Evolutionary conservation across 1,140 invertebrate genomes (phyloP), one percentile per base, ranked within the genome.

Genomic region (Hyles vespertilio): DNA sequence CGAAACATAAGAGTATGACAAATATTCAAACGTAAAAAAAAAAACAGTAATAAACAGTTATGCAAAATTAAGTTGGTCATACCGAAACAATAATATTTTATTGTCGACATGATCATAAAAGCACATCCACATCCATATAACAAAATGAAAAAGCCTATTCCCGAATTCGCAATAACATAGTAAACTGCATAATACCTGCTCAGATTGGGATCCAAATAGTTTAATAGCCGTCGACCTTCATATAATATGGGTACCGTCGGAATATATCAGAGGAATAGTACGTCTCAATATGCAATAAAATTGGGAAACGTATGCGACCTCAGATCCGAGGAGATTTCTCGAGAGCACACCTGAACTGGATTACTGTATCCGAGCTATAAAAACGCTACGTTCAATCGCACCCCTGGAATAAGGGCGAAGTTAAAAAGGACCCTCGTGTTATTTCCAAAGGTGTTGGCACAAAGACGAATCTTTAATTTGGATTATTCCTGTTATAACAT

Each of bases 241-340:
- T 76, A 72, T 80, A 76, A 79, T 71, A 74, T 70, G 60, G 69
- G 66, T 59, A 60, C 59, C 55, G 58, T 49, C 44, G 61, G 63
- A 77, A 83, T 83, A 83, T 79, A 83, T 84, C 79, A 79, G 63
- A 79, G 56, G 74, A 77, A 79, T 75, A 83, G 66, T 87, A 83
- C 72, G 80, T 82, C 81, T 87, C 84, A 87, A 87, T 85, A 85
- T 83, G 79, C 75, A 84, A 87, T 86, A 87, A 84, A 84, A 84
- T 72, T 61, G 69, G 77, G 59, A 69, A 81, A 80, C 72, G 79
- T 83, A 84, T 77, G 77, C 76, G 82, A 85, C 79, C 81, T 83
- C 77, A 81, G 71, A 79, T 81, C 63, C 65, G 65, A 57, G 65
- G 71, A 79, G 76, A 82, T 81, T 81, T 79, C 72, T 77, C 70